Conservation (phyloP, 2,797 vertebrate genomes). For the Coilia nasus region DNA sequence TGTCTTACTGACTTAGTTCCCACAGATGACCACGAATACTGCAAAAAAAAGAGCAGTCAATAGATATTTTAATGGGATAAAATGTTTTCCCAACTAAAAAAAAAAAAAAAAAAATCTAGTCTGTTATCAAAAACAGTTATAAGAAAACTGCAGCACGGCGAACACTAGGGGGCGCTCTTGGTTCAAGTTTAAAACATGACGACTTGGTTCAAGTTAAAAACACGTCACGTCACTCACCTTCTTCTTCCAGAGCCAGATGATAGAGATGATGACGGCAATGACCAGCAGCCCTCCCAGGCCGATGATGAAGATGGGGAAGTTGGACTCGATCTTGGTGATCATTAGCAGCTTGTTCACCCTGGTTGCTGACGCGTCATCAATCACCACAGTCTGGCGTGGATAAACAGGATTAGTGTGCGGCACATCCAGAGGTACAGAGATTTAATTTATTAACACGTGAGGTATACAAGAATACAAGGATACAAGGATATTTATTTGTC, state of each 20-base stretch:
- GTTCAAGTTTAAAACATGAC: background rate
- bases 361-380: slow-evolving; percentile 73
- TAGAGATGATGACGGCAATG: slow-evolving; percentile 63
- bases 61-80: background rate
- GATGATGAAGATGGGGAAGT: slow-evolving; percentile 73
- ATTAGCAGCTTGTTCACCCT: slow-evolving; percentile 71
- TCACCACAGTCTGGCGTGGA: slow-evolving; percentile 70
- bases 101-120: no score
- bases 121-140: no score
- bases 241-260: slow-evolving; percentile 55
- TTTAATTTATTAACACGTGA: no score
- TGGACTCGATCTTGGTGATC: slow-evolving; percentile 68
- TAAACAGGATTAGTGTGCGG: background rate
- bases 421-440: no score
- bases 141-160: background rate
- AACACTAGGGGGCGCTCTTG: background rate
- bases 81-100: background rate
- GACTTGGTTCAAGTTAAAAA: background rate
- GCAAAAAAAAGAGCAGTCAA: background rate
- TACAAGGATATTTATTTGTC: no score
- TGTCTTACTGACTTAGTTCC: background rate
- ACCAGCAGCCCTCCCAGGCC: slow-evolving; percentile 71
- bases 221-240: slow-evolving; percentile 59
- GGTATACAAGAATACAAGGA: no score
- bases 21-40: background rate